Evolutionary conservation across 35 echinoderm and acorn worm species (phyloP).

Genomic region (Heliocidaris tuberculata): DNA sequence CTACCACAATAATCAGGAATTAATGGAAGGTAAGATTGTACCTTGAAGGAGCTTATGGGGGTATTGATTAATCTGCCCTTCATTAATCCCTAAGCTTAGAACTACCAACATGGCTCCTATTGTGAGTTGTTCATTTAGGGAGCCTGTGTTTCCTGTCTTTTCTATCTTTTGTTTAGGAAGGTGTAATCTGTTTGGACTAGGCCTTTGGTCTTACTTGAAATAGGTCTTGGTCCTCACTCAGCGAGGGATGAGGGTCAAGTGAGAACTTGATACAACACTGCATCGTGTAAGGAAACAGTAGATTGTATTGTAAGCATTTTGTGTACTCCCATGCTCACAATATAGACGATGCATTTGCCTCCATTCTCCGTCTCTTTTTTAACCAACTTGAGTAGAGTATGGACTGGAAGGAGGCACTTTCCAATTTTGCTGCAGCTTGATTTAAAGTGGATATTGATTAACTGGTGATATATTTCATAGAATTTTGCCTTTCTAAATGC

Average conservation of each 20-base stretch:
- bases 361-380: background rate
- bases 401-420: background rate
- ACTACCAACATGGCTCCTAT: background rate
- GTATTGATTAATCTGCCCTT: background rate
- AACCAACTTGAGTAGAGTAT: background rate
- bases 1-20: background rate
- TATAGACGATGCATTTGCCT: background rate
- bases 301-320: too few species aligned
- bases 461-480: background rate
- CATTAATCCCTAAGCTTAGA: background rate
- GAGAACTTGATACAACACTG: background rate
- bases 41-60: background rate
- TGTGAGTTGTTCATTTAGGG: background rate
- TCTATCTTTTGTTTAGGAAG: background rate
- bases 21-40: background rate
- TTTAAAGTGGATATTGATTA: conserved; percentile 19
- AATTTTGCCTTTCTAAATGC: background rate
- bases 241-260: background rate
- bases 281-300: background rate
- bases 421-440: background rate
- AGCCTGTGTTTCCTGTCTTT: background rate
- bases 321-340: background rate
- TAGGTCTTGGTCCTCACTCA: background rate
- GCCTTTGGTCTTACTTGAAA: background rate
- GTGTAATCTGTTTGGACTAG: background rate